Evolutionary conservation across 1,140 invertebrate species (phyloP).

Genomic region (Eubasilissa regina): DNA sequence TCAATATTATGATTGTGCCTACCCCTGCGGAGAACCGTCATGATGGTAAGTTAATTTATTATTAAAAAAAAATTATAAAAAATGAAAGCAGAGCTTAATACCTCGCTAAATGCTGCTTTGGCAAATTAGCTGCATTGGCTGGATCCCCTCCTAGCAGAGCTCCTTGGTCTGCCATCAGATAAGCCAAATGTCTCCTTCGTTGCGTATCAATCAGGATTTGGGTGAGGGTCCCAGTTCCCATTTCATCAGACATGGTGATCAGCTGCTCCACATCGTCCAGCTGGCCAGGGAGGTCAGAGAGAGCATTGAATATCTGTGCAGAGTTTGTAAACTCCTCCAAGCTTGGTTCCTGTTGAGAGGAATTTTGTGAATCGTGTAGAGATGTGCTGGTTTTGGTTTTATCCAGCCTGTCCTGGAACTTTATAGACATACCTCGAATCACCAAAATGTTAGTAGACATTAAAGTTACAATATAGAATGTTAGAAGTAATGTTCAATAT

Average conservation of each 20-base stretch:
- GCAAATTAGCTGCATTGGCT: slow-evolving; percentile 89
- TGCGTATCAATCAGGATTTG: slow-evolving; percentile 93
- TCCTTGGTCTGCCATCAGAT: slow-evolving; percentile 97
- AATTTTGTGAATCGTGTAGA: background rate
- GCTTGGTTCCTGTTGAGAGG: slow-evolving; percentile 78
- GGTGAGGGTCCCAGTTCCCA: slow-evolving; percentile 81
- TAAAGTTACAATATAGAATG: too few species aligned
- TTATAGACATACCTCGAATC: too few species aligned
- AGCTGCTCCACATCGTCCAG: slow-evolving; percentile 90
- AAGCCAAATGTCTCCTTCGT: slow-evolving; percentile 91
- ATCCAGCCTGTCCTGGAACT: too few species aligned
- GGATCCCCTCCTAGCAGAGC: slow-evolving; percentile 92
- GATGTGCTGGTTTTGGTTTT: too few species aligned
- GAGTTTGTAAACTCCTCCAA: slow-evolving; percentile 90
- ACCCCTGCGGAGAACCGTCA: too few species aligned
- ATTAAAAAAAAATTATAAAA: slow-evolving; percentile 16
- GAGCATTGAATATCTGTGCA: slow-evolving; percentile 96
- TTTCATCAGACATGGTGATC: slow-evolving; percentile 72
- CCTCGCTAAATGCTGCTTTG: slow-evolving; percentile 88
- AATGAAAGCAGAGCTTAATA: slow-evolving; percentile 10
- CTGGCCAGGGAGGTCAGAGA: slow-evolving; percentile 95
- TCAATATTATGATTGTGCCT: too few species aligned
- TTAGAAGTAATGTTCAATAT: too few species aligned
- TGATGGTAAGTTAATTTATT: background rate
- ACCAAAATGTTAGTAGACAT: too few species aligned